Conservation (phyloP, 2,888 invertebrate species). For the Apomyelois bistriatella region DNA sequence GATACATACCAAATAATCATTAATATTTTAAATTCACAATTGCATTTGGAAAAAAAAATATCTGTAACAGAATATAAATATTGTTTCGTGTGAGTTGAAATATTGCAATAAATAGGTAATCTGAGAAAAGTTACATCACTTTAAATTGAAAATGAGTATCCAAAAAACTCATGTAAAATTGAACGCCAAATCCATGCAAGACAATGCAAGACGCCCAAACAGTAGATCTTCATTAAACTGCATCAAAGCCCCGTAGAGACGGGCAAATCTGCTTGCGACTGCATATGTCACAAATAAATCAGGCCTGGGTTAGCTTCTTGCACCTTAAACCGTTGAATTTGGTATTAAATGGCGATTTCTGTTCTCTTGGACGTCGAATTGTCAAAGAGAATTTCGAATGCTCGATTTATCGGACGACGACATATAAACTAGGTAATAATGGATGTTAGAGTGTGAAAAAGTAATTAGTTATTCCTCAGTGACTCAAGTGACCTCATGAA, state of each 20-base stretch:
- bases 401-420: constrained; percentile 6
- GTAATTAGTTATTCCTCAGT: no score
- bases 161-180: background rate
- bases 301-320: constrained; percentile 34
- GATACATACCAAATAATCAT: no score
- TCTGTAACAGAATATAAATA: no score
- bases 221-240: constrained; percentile 18
- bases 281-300: constrained; percentile 42
- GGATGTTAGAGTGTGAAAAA: no score
- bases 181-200: constrained; percentile 4
- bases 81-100: no score
- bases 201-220: constrained; percentile 8
- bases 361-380: constrained; percentile 17
- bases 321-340: constrained; percentile 34
- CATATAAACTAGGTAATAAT: background rate
- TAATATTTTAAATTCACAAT: no score
- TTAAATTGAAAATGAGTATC: no score
- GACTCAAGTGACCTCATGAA: no score
- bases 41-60: no score
- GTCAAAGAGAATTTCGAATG: constrained; percentile 12
- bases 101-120: no score
- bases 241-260: constrained; percentile 16
- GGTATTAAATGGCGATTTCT: constrained; percentile 36
- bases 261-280: constrained; percentile 17
- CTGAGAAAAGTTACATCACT: no score